phyloP scores from a whole-genome alignment of 23 tunicate genomes.

The Ciona savignyi region DNA sequence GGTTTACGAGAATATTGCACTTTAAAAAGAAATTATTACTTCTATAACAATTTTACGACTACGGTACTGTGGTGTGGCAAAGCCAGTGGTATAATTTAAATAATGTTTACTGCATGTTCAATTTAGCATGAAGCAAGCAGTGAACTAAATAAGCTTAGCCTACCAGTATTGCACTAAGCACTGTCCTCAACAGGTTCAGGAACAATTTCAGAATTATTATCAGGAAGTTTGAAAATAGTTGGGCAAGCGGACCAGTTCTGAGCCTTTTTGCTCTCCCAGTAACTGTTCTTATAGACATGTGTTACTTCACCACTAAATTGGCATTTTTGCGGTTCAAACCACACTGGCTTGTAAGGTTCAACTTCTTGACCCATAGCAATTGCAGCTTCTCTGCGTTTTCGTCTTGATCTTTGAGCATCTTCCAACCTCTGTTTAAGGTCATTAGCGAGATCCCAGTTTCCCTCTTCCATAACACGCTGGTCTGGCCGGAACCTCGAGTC shows the following conservation, averaged over 20 bases:
- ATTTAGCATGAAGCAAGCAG: neutral
- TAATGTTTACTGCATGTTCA: neutral
- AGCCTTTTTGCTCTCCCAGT: slow-evolving; percentile 77
- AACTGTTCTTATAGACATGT: slow-evolving; percentile 26
- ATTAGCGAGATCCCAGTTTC: too few species aligned
- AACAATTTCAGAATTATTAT: neutral
- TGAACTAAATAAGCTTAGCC: neutral
- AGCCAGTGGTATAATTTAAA: too few species aligned
- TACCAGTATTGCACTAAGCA: neutral
- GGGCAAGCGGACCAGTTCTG: slow-evolving; percentile 70
- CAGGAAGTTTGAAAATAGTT: slow-evolving; percentile 45
- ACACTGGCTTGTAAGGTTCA: slow-evolving; percentile 68
- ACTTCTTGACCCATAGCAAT: slow-evolving; percentile 33
- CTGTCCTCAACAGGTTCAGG: neutral
- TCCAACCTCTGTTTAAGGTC: slow-evolving; percentile 70
- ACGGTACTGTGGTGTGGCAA: too few species aligned
- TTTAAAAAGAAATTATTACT: too few species aligned
- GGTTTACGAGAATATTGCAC: too few species aligned
- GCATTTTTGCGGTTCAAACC: slow-evolving; percentile 62
- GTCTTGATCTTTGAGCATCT: slow-evolving; percentile 81
- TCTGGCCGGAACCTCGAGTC: too few species aligned
- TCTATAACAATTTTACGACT: too few species aligned
- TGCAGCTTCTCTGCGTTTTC: slow-evolving; percentile 60
- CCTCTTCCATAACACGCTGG: too few species aligned
- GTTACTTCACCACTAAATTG: slow-evolving; percentile 42